Evolutionary conservation across 2,888 invertebrate species (phyloP), one percentile per base, ranked within the genome.

Genomic region (Hetaerina titia): DNA sequence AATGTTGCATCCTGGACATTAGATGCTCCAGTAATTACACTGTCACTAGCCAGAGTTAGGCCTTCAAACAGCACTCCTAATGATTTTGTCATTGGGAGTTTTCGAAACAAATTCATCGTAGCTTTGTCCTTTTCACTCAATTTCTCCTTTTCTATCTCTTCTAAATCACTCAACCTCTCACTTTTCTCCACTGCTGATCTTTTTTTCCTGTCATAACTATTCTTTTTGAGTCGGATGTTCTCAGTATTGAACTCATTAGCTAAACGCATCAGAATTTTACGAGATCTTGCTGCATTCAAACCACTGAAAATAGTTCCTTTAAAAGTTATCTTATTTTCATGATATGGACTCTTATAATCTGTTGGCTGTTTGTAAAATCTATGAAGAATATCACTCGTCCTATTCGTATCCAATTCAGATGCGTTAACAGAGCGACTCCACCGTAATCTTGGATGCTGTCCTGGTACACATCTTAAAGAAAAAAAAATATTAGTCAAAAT

Each of bases 391-490:
- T 69, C 22, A 69, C 92, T 92, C n/a, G 64, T 92, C 17, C 56
- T 56, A 92, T 92, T 92, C 13, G 31, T 63, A 22, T 69, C 92
- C 60, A 56, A 74, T 19, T 92, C 92, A 17, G 92, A 74, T 56
- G 64, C 74, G 57, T 92, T 92, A 15, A 92, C 92, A 57, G 92
- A 92, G 45, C 92, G 98, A 96, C 98, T 98, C 98, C 98, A 98
- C 94, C 99, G 97, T 74, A 99, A 97, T 17, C 98, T 97, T 0
- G 99, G 99, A 97, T 99, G 99, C 96, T 98, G 98, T 11, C 98
- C 99, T 0, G 98, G 97, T 0, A 98, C 97, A 96, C 99, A 99
- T 96, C 98, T 98, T 96, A 7, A 87, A 89, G 13, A 64, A 94
- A 15, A 56, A 96, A 96, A n/a, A 74, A 45, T 19, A 17, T 19